Evolutionary conservation across 2,888 invertebrate genomes (phyloP).

Genomic region (Itoplectis maculator): DNA sequence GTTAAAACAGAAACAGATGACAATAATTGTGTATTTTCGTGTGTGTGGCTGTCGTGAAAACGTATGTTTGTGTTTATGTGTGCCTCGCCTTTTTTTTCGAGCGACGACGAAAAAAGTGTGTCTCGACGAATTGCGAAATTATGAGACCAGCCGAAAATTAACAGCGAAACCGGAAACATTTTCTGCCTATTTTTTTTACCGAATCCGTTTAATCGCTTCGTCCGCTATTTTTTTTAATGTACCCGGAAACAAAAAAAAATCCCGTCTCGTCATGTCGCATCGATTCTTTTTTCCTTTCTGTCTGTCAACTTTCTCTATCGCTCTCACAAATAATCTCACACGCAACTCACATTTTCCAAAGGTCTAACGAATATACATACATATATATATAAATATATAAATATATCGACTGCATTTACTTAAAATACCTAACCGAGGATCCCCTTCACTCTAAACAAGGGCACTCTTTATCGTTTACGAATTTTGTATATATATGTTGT

Average conservation of each 20-base stretch:
- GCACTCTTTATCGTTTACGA: slow-evolving; percentile 66
- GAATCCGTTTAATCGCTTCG: background rate
- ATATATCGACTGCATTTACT: background rate
- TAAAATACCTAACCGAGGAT: slow-evolving; percentile 57
- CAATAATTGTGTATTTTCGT: slow-evolving; percentile 19
- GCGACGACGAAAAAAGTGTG: background rate
- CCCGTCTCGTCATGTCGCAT: slow-evolving; percentile 17
- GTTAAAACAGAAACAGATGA: background rate
- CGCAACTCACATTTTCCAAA: slow-evolving; percentile 66
- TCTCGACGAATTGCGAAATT: background rate
- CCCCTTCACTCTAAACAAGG: slow-evolving; percentile 68
- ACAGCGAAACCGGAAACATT: background rate
- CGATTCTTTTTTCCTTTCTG: slow-evolving; percentile 16
- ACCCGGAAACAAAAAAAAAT: background rate
- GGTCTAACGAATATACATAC: slow-evolving; percentile 15
- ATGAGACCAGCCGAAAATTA: background rate
- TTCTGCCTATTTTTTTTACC: background rate
- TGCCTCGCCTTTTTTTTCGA: background rate
- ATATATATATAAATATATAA: slow-evolving; percentile 21
- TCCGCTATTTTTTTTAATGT: slow-evolving; percentile 3
- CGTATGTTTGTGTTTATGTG: slow-evolving; percentile 34
- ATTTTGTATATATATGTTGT: slow-evolving; percentile 44
- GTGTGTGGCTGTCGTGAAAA: slow-evolving; percentile 1
- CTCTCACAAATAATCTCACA: slow-evolving; percentile 68
- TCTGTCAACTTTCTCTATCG: slow-evolving; percentile 60